Evolutionary conservation across 2,888 invertebrate species (phyloP).

Genomic region (Dioctria linearis): DNA sequence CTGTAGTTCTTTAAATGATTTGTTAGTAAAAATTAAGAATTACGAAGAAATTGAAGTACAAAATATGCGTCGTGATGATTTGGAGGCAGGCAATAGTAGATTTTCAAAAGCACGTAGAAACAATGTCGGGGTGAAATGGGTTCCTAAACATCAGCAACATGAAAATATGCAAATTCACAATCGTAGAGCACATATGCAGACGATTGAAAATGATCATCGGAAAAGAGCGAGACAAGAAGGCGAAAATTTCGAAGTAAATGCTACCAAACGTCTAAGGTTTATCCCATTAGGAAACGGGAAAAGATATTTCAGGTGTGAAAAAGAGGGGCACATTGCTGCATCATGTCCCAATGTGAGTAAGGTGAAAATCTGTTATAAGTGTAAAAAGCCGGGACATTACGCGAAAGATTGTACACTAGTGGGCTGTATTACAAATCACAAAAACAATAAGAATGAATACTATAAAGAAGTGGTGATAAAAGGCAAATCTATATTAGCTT

Average conservation of each 20-base stretch:
- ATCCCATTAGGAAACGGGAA: background rate
- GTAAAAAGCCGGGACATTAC: background rate
- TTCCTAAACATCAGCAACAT: no score
- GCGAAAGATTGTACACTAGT: background rate
- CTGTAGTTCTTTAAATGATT: background rate
- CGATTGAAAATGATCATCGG: background rate
- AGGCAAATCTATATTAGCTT: no score
- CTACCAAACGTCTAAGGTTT: background rate
- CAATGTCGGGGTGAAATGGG: no score
- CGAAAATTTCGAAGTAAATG: background rate
- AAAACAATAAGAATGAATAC: background rate
- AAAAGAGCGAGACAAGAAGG: background rate
- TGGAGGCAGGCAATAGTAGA: background rate
- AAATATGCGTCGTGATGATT: background rate
- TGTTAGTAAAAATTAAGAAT: constrained; percentile 30
- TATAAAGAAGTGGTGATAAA: no score
- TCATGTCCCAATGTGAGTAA: background rate
- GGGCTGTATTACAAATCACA: background rate
- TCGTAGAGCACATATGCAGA: background rate
- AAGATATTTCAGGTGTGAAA: background rate
- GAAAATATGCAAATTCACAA: background rate
- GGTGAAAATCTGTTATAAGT: background rate
- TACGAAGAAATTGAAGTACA: background rate
- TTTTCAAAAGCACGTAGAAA: background rate
- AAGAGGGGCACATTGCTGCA: background rate